phyloP scores from a whole-genome alignment of 1,140 invertebrate genomes.

The Trichonephila inaurata region DNA sequence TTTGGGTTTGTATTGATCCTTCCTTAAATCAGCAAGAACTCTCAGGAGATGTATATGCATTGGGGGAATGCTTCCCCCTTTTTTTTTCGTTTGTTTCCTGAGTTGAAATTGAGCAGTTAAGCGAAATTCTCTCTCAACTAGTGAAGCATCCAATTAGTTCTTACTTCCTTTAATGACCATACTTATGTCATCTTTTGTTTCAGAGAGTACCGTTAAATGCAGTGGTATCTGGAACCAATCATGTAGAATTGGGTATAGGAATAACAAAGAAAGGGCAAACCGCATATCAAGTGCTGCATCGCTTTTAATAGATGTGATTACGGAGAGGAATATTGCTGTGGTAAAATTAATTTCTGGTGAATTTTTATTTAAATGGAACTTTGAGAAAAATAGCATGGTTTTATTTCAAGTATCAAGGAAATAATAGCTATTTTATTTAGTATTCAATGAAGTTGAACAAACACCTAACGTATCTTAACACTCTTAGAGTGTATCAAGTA shows the following conservation, averaged over 20 bases:
- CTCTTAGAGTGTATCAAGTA: too few relatives aligned
- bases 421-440: too few relatives aligned
- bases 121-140: slow-evolving; percentile 3
- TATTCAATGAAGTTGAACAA: too few relatives aligned
- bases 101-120: slow-evolving; percentile 36
- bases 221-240: slow-evolving; percentile 20
- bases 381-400: too few relatives aligned
- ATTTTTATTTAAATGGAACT: not conserved
- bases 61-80: not conserved
- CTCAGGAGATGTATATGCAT: not conserved
- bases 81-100: not conserved
- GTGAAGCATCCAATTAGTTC: slow-evolving; percentile 30
- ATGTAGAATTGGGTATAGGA: not conserved
- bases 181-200: slow-evolving; percentile 26
- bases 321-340: not conserved
- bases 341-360: not conserved
- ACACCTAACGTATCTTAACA: too few relatives aligned
- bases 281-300: not conserved
- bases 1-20: slow-evolving; percentile 36
- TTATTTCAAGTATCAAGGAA: too few relatives aligned
- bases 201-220: not conserved
- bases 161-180: slow-evolving; percentile 19
- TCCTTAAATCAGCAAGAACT: slow-evolving; percentile 39
- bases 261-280: not conserved
- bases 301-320: not conserved